Evolutionary conservation across 2,797 vertebrate species (phyloP), one percentile per base, ranked within the genome.

Genomic region (Coluber constrictor): DNA sequence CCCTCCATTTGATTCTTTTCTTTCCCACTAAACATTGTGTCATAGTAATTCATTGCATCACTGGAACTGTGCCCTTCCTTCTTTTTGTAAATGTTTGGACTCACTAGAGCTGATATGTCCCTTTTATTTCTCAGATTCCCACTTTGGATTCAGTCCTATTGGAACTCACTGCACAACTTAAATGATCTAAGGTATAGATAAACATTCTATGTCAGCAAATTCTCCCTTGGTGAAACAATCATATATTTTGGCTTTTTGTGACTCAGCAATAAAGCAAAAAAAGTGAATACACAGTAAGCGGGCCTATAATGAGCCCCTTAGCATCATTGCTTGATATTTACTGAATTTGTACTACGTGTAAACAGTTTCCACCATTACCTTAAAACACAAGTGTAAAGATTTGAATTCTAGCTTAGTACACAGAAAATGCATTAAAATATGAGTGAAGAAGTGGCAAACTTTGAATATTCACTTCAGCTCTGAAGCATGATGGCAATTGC

Each of bases 201-300:
- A 83, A 54, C 18, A 61, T 37, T 47, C 13, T 13, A 25, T 37
- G 20, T 94, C 93, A 92, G 88, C 86, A 92, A 94, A 94, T 90
- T 93, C 86, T 91, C 88, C 0, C 0, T 12, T 47, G 86, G 18
- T 54, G 92, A 92, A 74, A 63, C 9, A 63, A 93, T 37, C 23
- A 3, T 3, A 1, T 86, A 12, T 43, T 63, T 70, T 90, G 89
- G 92, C 79, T 8, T 1, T 25, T 32, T 1, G 90, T 92, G 37
- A 29, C 47, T 93, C 93, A 74, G 57, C 60, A 70, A 8, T 88
- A 90, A 60, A 63, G 91, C 16, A 87, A 86, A 47, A 47, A 63
- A 94, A 61, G 88, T 0, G 0, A 55, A 25, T 13, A 12, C 57
- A 70, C n/a, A 32, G n/a, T 70, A 86, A 83, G 12, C 51, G 37